Base-by-base conservation (phyloP, 2,888 invertebrate species). In the Cacoxenus indagator region DNA sequence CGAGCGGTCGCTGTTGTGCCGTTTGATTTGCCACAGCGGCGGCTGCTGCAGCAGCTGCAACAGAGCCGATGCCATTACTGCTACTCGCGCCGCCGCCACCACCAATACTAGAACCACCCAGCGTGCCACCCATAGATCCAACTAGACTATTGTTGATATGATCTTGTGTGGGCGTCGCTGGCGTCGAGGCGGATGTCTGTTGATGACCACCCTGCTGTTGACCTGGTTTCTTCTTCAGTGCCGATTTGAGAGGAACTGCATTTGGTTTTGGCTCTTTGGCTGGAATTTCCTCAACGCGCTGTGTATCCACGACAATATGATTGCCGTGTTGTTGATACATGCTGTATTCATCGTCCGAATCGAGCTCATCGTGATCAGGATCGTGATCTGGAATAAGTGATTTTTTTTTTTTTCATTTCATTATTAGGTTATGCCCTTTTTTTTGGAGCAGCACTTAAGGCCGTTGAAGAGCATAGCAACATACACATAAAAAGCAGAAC, bases 241-340 rank as follows among this genome's bases (percentile, higher is more conserved):
- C 97, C 65, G 96, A 96, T 89, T 97, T 97, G 72, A 96, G 91
- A 75, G 96, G 96, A 90, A 96, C 92, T 76, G 96, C 96, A 89
- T 95, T 94, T 89, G 95, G 94, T 85, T 93, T 93, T 51, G 96
- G 96, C 90, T 96, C 96, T 89, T 96, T 96, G 70, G 96, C 96
- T 78, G 96, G 96, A 83, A 96, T 96, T 89, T 96, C 96, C 88
- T 96, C 96, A 72, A 96, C 93, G 76, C 95, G 91, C 68, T 93
- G 92, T 69, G 95, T 95, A 88, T 96, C 96, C 80, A 93, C 78
- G 64, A 78, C 82, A 17, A 80, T 92, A 76, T 90, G 88, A 31
- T 92, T 92, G 86, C 92, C 92, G 48, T 92, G 91, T 78, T 91
- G 91, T 78, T 91, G 90, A 87, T 88, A 90, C 85, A 90, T 87